Evolutionary conservation across 2,888 invertebrate genomes (phyloP), one percentile per base, ranked within the genome.

Genomic region (Parnassius orleans): DNA sequence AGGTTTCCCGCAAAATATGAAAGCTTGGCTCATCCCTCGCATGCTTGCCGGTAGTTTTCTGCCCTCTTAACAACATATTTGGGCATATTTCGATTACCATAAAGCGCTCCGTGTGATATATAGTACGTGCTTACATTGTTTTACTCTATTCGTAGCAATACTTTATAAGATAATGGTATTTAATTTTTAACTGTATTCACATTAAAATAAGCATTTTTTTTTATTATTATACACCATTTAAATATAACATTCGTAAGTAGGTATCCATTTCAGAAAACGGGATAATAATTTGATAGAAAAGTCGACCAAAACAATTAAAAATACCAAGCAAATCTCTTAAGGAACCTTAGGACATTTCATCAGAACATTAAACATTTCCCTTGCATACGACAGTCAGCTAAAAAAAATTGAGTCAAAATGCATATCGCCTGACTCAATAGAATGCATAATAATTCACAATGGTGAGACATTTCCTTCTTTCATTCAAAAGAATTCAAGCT

Each of bases 71-170:
- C 90, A 90, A 87, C 90, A 90, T 91, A 90, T 90, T 91, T 90
- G 86, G 87, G 87, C 84, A 91, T 90, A 90, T 90, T 90, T 90
- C 90, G 91, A 90, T 91, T 91, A 90, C 90, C 90, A 90, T 91
- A 90, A 91, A 91, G 83, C 88, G 87, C 84, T 89, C 82, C 81
- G 84, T 87, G 85, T 87, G 85, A 88, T 89, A 83, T 88, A 86
- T 85, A 82, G 85, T 78, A 82, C 76, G 79, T 84, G 81, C 80
- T 82, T 82, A 84, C 81, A 86, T 86, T 84, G 81, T 81, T 78
- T 78, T 77, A 72, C 72, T 66, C 53, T 67, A 66, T 61, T 42
- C 24, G 15, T 50, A 44, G 53, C 60, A 41, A 60, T 64, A 53
- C 56, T 56, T 57, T 64, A 50, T 53, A 42, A 43, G 46, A 50